Percentiles rank a stretch among this genome's conserved stretches.
Conservation (phyloP, 2,797 vertebrate species). For the Alauda arvensis region DNA sequence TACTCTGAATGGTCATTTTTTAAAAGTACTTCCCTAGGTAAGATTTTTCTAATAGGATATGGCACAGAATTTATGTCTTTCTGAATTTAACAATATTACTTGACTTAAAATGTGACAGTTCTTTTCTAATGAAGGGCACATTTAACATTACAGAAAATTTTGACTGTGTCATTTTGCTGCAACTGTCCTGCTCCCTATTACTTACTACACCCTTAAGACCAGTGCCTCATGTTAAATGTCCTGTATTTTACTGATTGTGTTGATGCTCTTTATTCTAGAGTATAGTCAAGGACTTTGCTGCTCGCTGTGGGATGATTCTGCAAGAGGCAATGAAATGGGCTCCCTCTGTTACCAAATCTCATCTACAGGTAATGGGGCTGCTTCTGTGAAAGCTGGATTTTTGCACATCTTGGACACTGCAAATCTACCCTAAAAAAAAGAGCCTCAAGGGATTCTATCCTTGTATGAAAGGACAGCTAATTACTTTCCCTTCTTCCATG, state of each 20-base stretch:
- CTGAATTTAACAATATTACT: neutral
- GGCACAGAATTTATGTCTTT: neutral
- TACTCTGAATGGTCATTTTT: neutral
- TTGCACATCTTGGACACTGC: neutral
- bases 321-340: constrained; percentile 99
- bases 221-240: neutral
- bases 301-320: constrained; percentile 96
- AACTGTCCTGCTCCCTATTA: neutral
- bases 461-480: neutral
- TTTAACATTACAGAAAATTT: neutral
- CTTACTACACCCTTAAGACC: neutral
- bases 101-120: neutral
- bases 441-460: neutral
- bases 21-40: neutral
- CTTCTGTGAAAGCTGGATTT: neutral
- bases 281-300: constrained; percentile 97
- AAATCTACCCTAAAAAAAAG: neutral
- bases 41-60: neutral
- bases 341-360: constrained; percentile 96
- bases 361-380: constrained; percentile 83
- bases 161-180: neutral
- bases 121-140: neutral
- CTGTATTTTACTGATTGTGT: neutral
- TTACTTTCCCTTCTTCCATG: neutral
- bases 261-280: constrained; percentile 73